Conservation (phyloP, 2,113 vertebrate genomes). For the Clarias macrocephalus region DNA sequence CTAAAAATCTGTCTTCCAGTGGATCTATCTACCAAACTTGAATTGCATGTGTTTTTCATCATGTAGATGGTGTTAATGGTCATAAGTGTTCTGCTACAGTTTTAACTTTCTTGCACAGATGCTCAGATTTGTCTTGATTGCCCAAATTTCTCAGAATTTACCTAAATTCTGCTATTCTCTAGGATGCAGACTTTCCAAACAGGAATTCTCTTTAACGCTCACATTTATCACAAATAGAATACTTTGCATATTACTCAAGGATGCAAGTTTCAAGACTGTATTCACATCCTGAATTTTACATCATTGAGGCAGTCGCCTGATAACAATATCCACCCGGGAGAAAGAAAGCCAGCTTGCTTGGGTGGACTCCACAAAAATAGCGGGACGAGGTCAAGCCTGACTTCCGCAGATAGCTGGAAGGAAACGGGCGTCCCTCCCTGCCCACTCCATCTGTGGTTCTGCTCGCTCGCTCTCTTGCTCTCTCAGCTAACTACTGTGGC, state of each 20-base stretch:
- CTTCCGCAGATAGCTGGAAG: constrained; percentile 48
- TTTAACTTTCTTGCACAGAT: neutral
- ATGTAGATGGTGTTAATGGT: neutral
- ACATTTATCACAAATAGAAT: neutral
- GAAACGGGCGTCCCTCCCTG: constrained; percentile 46
- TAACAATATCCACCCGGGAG: neutral
- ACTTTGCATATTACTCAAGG: neutral
- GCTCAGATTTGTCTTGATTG: neutral
- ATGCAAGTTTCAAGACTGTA: neutral
- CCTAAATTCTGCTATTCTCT: neutral
- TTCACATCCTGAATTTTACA: neutral
- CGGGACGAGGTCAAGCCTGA: constrained; percentile 46
- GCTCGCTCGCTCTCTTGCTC: neutral
- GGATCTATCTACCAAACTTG: neutral
- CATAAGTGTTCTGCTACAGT: neutral
- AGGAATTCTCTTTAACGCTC: neutral
- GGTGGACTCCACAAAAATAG: constrained; percentile 18
- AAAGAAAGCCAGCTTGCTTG: constrained; percentile 6
- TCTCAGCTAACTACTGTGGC: constrained; percentile 59
- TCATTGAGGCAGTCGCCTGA: neutral
- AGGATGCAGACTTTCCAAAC: neutral
- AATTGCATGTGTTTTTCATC: neutral
- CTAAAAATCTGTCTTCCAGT: neutral
- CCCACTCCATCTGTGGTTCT: constrained; percentile 41
- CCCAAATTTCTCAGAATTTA: too few species aligned